A percentile compares a stretch with the other conserved stretches of the same genome.
These are phyloP conservation scores for Elephas maximus DNA, from an alignment of 2,113 vertebrate species.

Conservation along the genomic window DNA sequence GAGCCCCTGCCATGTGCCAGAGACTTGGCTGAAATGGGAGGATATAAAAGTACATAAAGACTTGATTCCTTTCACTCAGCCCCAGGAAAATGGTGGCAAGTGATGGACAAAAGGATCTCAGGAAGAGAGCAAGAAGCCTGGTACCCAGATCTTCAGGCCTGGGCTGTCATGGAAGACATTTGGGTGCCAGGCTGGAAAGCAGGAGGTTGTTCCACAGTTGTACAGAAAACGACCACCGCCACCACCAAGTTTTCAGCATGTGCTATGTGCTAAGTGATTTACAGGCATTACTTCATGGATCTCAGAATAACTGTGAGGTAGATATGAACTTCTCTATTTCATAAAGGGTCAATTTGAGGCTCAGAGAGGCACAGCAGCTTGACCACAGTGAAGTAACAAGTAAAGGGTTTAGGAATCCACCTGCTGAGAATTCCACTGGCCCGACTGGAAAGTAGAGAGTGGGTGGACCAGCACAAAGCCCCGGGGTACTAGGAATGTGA, in stretches of 20 bases:
- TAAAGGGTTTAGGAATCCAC: conserved; percentile 56
- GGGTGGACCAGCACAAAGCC: not conserved
- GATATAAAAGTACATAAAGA: not conserved
- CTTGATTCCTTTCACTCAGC: not conserved
- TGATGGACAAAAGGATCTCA: not conserved
- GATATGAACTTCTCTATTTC: not conserved
- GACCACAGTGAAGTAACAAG: not conserved
- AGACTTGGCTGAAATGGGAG: not conserved
- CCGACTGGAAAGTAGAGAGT: not conserved
- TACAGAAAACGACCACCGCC: not conserved
- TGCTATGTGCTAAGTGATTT: not conserved
- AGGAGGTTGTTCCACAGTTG: not conserved
- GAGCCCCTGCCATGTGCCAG: not conserved
- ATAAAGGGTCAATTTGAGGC: not conserved
- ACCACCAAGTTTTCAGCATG: not conserved
- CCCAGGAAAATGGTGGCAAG: not conserved
- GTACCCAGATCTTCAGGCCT: not conserved
- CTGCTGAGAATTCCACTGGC: conserved; percentile 51
- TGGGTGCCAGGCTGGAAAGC: not conserved
- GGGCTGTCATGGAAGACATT: not conserved
- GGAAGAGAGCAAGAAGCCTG: not conserved
- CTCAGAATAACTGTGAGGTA: not conserved
- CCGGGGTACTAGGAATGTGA: not conserved
- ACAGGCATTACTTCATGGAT: not conserved
- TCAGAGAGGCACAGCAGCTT: not conserved